Conservation (phyloP, 2,113 vertebrate species). For the Toxotes chatareus region DNA sequence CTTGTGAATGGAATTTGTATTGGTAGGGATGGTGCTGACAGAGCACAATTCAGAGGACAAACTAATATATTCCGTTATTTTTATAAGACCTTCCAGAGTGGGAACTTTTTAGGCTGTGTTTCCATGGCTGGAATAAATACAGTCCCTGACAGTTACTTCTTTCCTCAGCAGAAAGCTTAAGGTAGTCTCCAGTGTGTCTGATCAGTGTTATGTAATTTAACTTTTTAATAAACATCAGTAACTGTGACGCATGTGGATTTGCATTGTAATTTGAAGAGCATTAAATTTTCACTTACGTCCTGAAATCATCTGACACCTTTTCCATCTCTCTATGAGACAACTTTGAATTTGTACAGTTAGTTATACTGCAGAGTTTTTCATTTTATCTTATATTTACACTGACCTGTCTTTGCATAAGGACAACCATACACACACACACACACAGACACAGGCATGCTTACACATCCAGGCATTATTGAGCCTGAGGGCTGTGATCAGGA, state of each 20-base stretch:
- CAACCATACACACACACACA: background rate
- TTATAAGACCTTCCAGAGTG: slow-evolving; percentile 18
- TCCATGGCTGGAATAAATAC: slow-evolving; percentile 40
- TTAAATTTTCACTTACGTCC: background rate
- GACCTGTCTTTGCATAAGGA: background rate
- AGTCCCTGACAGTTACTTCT: slow-evolving; percentile 26
- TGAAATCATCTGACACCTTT: background rate
- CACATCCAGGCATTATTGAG: slow-evolving; percentile 3
- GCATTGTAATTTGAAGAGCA: slow-evolving; percentile 4
- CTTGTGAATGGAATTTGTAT: slow-evolving; percentile 22
- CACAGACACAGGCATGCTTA: background rate
- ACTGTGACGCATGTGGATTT: slow-evolving; percentile 10
- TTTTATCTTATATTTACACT: background rate
- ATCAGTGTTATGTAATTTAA: slow-evolving; percentile 23
- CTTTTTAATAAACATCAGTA: slow-evolving; percentile 8
- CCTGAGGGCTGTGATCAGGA: slow-evolving; percentile 20
- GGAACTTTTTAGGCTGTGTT: slow-evolving; percentile 47
- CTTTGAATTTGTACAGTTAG: background rate
- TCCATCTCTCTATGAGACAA: background rate
- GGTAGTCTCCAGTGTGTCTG: slow-evolving; percentile 32
- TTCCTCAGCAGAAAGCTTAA: background rate
- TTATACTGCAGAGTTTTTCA: background rate
- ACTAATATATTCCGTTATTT: slow-evolving; percentile 57
- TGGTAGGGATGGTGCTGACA: slow-evolving; percentile 32
- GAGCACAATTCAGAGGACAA: slow-evolving; percentile 16